phyloP scores from a whole-genome alignment of 1,140 invertebrate species.

The Zaprionus ornatus region DNA sequence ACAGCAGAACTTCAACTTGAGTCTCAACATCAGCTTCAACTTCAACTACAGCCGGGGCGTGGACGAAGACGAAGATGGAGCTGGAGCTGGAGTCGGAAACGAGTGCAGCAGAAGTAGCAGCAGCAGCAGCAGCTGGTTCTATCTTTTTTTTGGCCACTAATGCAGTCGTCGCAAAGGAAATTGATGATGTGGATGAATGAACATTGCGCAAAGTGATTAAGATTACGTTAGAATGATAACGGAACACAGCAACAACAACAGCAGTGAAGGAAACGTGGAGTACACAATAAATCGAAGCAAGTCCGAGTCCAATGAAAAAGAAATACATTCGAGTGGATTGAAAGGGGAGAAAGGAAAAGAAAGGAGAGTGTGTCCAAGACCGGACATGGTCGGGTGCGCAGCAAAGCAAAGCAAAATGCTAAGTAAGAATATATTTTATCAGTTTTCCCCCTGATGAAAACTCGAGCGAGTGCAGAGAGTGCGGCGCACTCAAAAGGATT shows the following conservation, averaged over 20 bases:
- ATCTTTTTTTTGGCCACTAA: slow-evolving; percentile 51
- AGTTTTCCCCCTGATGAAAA: background rate
- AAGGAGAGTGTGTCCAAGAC: background rate
- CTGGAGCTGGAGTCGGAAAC: slow-evolving; percentile 25
- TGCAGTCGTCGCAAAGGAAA: slow-evolving; percentile 67
- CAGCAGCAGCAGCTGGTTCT: slow-evolving; percentile 34
- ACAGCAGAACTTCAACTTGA: slow-evolving; percentile 38
- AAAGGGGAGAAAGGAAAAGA: background rate
- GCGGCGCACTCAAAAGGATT: slow-evolving; percentile 11
- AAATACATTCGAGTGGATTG: slow-evolving; percentile 26
- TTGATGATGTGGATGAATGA: slow-evolving; percentile 84
- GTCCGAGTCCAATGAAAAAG: background rate
- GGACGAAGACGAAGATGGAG: slow-evolving; percentile 11
- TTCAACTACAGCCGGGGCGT: slow-evolving; percentile 1
- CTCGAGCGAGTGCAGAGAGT: slow-evolving; percentile 1
- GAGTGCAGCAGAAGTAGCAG: slow-evolving; percentile 40
- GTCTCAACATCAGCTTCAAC: slow-evolving; percentile 35
- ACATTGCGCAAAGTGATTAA: slow-evolving; percentile 83
- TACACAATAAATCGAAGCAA: slow-evolving; percentile 49
- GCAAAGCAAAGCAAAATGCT: slow-evolving; percentile 32
- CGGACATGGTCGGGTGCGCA: slow-evolving; percentile 31
- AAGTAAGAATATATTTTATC: slow-evolving; percentile 13
- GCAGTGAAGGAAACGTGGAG: slow-evolving; percentile 9
- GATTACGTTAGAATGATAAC: slow-evolving; percentile 81
- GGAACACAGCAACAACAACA: slow-evolving; percentile 5